phyloP scores from a whole-genome alignment of 2,888 invertebrate genomes.

The Piscicola geometra region DNA sequence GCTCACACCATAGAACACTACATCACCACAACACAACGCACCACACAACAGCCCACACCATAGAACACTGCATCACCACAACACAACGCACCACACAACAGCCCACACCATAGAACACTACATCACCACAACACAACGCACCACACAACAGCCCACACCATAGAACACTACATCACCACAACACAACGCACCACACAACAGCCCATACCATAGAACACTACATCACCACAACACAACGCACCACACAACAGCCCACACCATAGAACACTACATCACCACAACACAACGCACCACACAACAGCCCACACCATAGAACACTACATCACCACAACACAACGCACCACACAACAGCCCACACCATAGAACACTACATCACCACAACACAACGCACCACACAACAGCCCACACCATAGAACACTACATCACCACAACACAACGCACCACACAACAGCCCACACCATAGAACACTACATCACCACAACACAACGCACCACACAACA shows the following conservation, averaged over 20 bases:
- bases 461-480: not conserved
- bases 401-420: too few relatives aligned
- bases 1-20: too few relatives aligned
- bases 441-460: too few relatives aligned
- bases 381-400: too few relatives aligned
- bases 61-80: not conserved
- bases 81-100: not conserved
- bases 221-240: not conserved
- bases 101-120: not conserved
- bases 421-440: too few relatives aligned
- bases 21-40: too few relatives aligned
- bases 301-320: not conserved
- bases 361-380: too few relatives aligned
- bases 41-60: too few relatives aligned
- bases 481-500: not conserved
- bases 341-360: too few relatives aligned
- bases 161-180: too few relatives aligned
- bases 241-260: not conserved
- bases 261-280: constrained; percentile 19
- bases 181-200: not conserved
- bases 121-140: not conserved
- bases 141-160: too few relatives aligned
- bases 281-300: constrained; percentile 24
- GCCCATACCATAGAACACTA: not conserved
- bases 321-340: too few relatives aligned